Conservation (phyloP, 1,140 invertebrate species). For the Phocides pigmalion region DNA sequence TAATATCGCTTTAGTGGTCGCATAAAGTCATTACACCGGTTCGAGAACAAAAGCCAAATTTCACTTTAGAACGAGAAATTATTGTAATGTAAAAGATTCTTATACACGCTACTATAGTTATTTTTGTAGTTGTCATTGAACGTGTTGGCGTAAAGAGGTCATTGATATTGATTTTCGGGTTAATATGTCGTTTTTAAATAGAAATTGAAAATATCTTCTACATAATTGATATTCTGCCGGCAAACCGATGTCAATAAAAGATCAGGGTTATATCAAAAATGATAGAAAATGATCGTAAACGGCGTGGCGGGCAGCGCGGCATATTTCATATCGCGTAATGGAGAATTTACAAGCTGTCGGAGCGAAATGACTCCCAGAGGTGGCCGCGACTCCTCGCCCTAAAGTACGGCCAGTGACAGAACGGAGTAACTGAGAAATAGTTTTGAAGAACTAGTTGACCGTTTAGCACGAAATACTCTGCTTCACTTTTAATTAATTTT, state of each 20-base stretch:
- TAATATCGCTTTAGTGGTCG: slow-evolving; percentile 72
- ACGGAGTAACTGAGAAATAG: slow-evolving; percentile 40
- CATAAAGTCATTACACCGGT: slow-evolving; percentile 66
- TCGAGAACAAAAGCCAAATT: slow-evolving; percentile 72
- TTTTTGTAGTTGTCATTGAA: slow-evolving; percentile 22
- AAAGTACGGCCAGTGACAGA: slow-evolving; percentile 27
- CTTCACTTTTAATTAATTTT: slow-evolving; percentile 16
- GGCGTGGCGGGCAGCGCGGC: slow-evolving; percentile 45
- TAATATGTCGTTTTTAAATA: slow-evolving; percentile 23
- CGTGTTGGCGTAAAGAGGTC: slow-evolving; percentile 28
- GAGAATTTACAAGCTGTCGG: slow-evolving; percentile 84
- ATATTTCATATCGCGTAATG: slow-evolving; percentile 83
- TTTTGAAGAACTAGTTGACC: slow-evolving; percentile 19
- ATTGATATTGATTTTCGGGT: slow-evolving; percentile 30
- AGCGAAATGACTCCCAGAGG: slow-evolving; percentile 81
- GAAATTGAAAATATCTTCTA: slow-evolving; percentile 6
- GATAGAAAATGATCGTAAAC: slow-evolving; percentile 58
- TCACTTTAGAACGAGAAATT: slow-evolving; percentile 69
- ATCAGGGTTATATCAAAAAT: slow-evolving; percentile 50
- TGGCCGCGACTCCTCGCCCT: slow-evolving; percentile 57
- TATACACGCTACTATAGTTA: slow-evolving; percentile 38
- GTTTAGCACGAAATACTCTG: slow-evolving; percentile 1
- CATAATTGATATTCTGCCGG: slow-evolving; percentile 10
- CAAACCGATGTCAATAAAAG: slow-evolving; percentile 24
- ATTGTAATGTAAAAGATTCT: slow-evolving; percentile 46